Base-by-base conservation (phyloP, 2,797 vertebrate species). In the Nannoperca australis region DNA sequence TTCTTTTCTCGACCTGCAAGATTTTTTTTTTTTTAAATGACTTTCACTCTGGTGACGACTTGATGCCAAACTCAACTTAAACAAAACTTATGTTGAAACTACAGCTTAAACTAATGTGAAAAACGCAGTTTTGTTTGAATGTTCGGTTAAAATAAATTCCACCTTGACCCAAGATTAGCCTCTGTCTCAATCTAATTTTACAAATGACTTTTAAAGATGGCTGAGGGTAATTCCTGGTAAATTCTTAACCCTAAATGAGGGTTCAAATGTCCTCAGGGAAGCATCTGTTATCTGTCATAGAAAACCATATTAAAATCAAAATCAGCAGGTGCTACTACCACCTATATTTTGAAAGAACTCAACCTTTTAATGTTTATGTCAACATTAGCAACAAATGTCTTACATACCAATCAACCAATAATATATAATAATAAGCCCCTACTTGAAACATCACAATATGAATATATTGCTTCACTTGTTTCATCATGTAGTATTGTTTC, bases 251-350 rank as follows among this genome's bases (percentile, higher is more conserved):
- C 49, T 13, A 17, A 49, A 54, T 36, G 30, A 24, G 15, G 18
- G 73, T 8, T 70, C 9, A 65, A 60, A 49, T 40, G 18, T 73
- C 58, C 27, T 55, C 11, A 22, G 32, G 20, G 32, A 70, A 30
- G 32, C 24, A 36, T 54, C 15, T 42, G 17, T 40, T 51, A n/a
- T 75, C 38, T 51, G 27, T 75, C 38, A 64, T 27, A 50, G n/a
- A 68, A 42, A 63, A 78, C 14, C 53, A 49, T 55, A 50, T 42
- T 24, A 60, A 56, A 74, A 47, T 62, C 24, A 18, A 67, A 59
- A 64, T 63, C 9, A 63, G 40, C 44, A 68, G 22, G 22, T 76
- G 45, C 22, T 61, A 9, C 27, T 45, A 20, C 11, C 40, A 69
- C 40, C 17, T 30, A 13, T 36, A 20, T 53, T 54, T 20, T 56